A percentile compares a stretch with the other conserved stretches of the same genome.
Conservation (phyloP, 2,797 vertebrate genomes). For the Phrynocephalus guinanensis region DNA sequence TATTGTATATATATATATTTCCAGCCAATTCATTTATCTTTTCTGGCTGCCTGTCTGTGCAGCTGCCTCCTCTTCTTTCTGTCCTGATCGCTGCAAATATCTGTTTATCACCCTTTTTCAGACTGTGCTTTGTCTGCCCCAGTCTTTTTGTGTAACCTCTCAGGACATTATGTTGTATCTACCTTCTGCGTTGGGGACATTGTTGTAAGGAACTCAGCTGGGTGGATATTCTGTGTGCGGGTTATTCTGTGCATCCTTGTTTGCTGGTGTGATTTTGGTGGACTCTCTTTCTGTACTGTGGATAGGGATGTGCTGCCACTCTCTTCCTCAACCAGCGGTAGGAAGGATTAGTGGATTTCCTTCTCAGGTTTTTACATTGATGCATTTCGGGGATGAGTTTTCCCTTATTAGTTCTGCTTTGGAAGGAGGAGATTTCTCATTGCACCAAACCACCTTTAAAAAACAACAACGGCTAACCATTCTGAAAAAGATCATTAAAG, state of each 20-base stretch:
- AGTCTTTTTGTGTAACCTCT: constrained; percentile 54
- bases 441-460: constrained; percentile 50
- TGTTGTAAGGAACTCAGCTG: constrained; percentile 57
- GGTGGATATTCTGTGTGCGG: constrained; percentile 51
- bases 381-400: constrained; percentile 73
- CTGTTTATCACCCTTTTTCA: constrained; percentile 80
- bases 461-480: constrained; percentile 66
- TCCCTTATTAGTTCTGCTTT: constrained; percentile 71
- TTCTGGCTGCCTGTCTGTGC: constrained; percentile 74
- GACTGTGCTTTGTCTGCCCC: constrained; percentile 76
- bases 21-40: constrained; percentile 69
- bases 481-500: constrained; percentile 69
- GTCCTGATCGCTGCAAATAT: constrained; percentile 75
- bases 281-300: constrained; percentile 65
- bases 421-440: constrained; percentile 58
- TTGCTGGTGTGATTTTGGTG: constrained; percentile 72
- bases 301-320: constrained; percentile 56
- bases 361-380: constrained; percentile 66
- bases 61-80: constrained; percentile 76
- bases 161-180: constrained; percentile 53
- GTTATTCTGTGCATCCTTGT: constrained; percentile 68
- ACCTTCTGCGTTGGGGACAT: constrained; percentile 56
- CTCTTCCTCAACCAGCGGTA: constrained; percentile 64
- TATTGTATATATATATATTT: constrained; percentile 65
- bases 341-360: constrained; percentile 73